These are phyloP conservation scores for Channa striata DNA, from an alignment of 2,797 vertebrate species.

Conservation along the genomic window DNA sequence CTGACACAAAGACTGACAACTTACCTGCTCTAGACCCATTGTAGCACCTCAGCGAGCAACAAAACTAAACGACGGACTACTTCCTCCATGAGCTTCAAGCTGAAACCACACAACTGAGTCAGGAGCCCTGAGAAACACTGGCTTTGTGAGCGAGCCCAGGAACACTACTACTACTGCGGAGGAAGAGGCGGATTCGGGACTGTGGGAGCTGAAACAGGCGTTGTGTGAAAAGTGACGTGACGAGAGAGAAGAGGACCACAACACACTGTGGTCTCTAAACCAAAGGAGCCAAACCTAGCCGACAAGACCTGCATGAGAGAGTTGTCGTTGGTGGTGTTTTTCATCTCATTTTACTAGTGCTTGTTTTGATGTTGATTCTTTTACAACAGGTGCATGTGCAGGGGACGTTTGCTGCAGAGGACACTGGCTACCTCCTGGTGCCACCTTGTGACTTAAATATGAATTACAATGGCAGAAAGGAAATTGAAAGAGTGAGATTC, in stretches of 20 bases:
- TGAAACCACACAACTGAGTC: slow-evolving; percentile 47
- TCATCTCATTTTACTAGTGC: slow-evolving; percentile 80
- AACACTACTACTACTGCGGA: slow-evolving; percentile 58
- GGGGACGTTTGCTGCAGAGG: slow-evolving; percentile 55
- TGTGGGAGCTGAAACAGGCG: slow-evolving; percentile 53
- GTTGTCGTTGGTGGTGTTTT: slow-evolving; percentile 72
- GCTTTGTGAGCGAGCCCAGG: slow-evolving; percentile 49
- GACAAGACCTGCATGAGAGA: slow-evolving; percentile 81
- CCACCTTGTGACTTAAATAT: slow-evolving; percentile 76
- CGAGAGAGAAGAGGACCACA: slow-evolving; percentile 59
- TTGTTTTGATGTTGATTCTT: slow-evolving; percentile 80
- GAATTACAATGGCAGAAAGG: slow-evolving; percentile 41
- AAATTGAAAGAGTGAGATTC: slow-evolving; percentile 33
- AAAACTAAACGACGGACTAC: slow-evolving; percentile 61
- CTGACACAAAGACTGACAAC: slow-evolving; percentile 77
- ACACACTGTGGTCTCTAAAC: slow-evolving; percentile 71
- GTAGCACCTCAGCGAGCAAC: slow-evolving; percentile 65
- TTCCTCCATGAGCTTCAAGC: slow-evolving; percentile 63
- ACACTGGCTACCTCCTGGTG: slow-evolving; percentile 63
- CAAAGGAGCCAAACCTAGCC: slow-evolving; percentile 75
- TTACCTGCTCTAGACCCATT: slow-evolving; percentile 57
- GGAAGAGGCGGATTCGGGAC: slow-evolving; percentile 62
- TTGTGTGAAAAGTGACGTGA: slow-evolving; percentile 53
- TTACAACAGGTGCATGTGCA: slow-evolving; percentile 76
- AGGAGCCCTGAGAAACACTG: slow-evolving; percentile 60